A percentile compares a stretch with the other conserved stretches of the same genome.
phyloP scores from a whole-genome alignment of 1,140 invertebrate species.

The Drosophila sulfurigaster region DNA sequence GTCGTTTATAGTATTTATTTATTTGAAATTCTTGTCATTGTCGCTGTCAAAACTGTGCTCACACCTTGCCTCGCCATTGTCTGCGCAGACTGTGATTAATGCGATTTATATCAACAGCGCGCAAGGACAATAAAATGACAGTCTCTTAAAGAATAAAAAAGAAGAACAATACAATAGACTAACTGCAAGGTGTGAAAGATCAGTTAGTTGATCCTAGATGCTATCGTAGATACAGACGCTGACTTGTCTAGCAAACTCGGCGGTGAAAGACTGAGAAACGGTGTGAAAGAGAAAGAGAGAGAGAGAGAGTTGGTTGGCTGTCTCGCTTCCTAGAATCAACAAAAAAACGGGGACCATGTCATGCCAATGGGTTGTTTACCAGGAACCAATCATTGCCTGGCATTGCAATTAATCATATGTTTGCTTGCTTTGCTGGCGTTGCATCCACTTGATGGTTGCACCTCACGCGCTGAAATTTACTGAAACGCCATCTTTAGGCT shows the following conservation, averaged over 20 bases:
- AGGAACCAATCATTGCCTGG: constrained; percentile 74
- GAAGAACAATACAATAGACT: constrained; percentile 25
- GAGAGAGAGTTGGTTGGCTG: background rate
- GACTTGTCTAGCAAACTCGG: constrained; percentile 57
- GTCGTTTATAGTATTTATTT: constrained; percentile 4
- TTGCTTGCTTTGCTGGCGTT: constrained; percentile 22
- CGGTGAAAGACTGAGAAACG: background rate
- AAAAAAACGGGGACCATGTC: constrained; percentile 24
- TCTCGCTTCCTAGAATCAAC: constrained; percentile 2
- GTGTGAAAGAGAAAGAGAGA: background rate
- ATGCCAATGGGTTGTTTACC: constrained; percentile 66
- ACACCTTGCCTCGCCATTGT: constrained; percentile 64
- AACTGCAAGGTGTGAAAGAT: constrained; percentile 69
- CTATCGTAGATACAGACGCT: constrained; percentile 63
- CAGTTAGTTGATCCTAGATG: constrained; percentile 52
- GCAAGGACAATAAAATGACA: constrained; percentile 54
- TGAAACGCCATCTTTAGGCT: constrained; percentile 40
- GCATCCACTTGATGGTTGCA: constrained; percentile 69
- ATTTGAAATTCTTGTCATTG: constrained; percentile 62
- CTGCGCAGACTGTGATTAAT: constrained; percentile 60
- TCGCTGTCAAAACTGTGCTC: constrained; percentile 71
- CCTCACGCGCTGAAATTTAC: constrained; percentile 53
- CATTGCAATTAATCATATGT: constrained; percentile 77
- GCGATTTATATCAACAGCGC: constrained; percentile 71
- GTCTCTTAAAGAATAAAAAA: constrained; percentile 8